Percentiles rank a stretch among this genome's conserved stretches.
These are phyloP conservation scores for Chydorus sphaericus DNA, from an alignment of 2,888 invertebrate genomes.

Conservation along the genomic window DNA sequence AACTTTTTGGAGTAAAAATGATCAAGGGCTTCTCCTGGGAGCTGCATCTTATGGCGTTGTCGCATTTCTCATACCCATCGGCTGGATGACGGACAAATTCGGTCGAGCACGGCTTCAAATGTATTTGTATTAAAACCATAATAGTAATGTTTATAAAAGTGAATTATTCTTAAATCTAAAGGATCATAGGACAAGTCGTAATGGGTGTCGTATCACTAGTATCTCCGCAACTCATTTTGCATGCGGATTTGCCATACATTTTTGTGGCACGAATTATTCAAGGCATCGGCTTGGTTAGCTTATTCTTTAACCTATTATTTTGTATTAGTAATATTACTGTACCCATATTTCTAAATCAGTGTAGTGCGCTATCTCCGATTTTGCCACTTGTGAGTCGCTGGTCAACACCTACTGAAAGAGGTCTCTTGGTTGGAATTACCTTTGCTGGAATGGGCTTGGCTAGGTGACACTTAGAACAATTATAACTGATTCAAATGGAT, in stretches of 20 bases:
- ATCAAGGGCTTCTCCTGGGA: constrained; percentile 29
- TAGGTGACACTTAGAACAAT: no score
- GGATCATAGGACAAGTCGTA: neutral
- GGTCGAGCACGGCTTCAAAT: neutral
- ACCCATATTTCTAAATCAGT: neutral
- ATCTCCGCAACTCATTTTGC: neutral
- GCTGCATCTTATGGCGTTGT: constrained; percentile 8
- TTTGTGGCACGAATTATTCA: neutral
- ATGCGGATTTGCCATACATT: neutral
- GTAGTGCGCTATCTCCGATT: neutral
- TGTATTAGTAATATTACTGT: neutral
- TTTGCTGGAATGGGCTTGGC: constrained; percentile 35
- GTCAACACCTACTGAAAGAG: constrained; percentile 6
- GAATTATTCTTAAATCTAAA: neutral
- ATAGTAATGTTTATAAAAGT: neutral
- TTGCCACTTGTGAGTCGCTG: constrained; percentile 7
- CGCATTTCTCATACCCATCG: neutral
- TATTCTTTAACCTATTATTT: neutral
- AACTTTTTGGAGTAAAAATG: constrained; percentile 33
- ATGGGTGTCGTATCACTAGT: neutral
- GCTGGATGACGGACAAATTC: constrained; percentile 5
- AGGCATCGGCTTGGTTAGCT: neutral
- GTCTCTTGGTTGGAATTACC: constrained; percentile 22
- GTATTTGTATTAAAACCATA: neutral
- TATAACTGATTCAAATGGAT: no score